These are phyloP conservation scores for Pollenia amentaria DNA, from an alignment of 2,888 invertebrate genomes.

Conservation along the genomic window DNA sequence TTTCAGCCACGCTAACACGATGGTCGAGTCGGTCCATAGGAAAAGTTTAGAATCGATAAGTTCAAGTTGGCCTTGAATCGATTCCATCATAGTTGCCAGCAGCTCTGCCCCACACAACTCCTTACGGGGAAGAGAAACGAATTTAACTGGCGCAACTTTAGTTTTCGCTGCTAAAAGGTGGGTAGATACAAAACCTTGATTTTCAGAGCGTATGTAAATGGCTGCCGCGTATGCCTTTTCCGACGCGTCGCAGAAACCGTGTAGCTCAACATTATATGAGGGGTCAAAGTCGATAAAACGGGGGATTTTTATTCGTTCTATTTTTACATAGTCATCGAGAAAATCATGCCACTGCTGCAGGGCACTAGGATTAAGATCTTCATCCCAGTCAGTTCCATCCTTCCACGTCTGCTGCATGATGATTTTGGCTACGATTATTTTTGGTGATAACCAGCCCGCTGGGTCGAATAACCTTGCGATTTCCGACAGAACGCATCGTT, in stretches of 20 bases:
- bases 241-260: background rate
- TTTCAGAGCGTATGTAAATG: no score
- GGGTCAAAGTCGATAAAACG: background rate
- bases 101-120: no score
- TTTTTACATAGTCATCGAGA: background rate
- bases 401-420: background rate
- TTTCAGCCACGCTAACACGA: no score
- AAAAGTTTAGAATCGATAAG: no score
- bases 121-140: no score
- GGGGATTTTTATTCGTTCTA: background rate
- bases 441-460: background rate
- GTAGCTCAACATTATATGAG: background rate
- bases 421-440: background rate
- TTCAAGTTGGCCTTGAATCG: no score
- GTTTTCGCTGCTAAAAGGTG: no score
- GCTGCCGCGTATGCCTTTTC: background rate
- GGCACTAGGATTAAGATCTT: background rate
- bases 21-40: no score
- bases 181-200: no score
- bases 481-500: background rate
- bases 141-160: no score
- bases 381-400: constrained; percentile 1
- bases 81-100: no score
- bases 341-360: background rate
- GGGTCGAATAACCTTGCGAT: background rate